Evolutionary conservation across 1,140 invertebrate genomes (phyloP), one percentile per base, ranked within the genome.

Genomic region (Bradysia coprophila): DNA sequence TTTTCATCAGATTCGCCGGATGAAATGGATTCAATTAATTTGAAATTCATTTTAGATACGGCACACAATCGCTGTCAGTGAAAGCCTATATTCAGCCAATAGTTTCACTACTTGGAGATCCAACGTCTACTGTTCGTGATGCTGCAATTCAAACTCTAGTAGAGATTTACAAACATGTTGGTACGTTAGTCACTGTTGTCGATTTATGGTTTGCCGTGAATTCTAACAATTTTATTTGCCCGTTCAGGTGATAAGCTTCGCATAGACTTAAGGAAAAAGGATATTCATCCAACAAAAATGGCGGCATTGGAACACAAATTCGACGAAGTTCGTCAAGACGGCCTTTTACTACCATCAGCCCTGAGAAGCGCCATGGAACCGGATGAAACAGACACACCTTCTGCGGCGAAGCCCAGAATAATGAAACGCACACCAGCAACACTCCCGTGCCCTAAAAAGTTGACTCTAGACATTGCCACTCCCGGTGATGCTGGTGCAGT

Each of bases 151-250:
- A 75, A 49, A 82, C 89, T 4, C 56, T 94, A 32, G 79, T 90
- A 16, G 85, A 93, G 57, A 80, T 94, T 21, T 95, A 95, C 60
- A 76, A 85, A 54, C 89, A 94, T 61, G 86, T 94, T 39, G 91
- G 91, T 48, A 36, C 52, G 63, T 55, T 1, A 16, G n/a, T n/a
- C n/a, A n/a, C n/a, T 40, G 9, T 40, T 31, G 28, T 31, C 28
- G 28, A n/a, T n/a, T n/a, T n/a, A n/a, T n/a, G n/a, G n/a, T n/a
- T n/a, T n/a, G n/a, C n/a, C n/a, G 10, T 36, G 10, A 36, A n/a
- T n/a, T 36, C 18, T 36, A 36, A n/a, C 18, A n/a, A 36, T 36
- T 36, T 8, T 8, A n/a, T 36, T 36, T 18, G 10, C 10, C 15
- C 4, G 34, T 22, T 45, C 2, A 67, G 65, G 65, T 38, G 91